These are phyloP conservation scores for Butorides virescens DNA, from an alignment of 2,113 vertebrate species.

Conservation along the genomic window DNA sequence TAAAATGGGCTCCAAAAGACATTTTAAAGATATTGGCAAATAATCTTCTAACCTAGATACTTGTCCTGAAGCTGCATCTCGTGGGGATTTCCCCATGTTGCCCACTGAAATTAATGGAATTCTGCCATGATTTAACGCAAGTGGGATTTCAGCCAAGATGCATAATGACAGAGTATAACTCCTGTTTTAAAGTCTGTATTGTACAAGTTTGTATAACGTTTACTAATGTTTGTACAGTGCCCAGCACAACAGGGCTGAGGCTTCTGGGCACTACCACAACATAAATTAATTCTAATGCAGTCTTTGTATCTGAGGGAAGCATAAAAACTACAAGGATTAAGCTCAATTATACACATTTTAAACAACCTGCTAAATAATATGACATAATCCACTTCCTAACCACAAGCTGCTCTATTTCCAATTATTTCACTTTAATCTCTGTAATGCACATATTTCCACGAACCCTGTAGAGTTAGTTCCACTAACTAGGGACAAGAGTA, in stretches of 20 bases:
- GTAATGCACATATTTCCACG: neutral
- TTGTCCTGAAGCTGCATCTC: neutral
- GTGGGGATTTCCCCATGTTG: neutral
- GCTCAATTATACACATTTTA: slow-evolving; percentile 55
- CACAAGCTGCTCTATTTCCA: slow-evolving; percentile 38
- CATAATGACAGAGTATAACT: neutral
- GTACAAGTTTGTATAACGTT: neutral
- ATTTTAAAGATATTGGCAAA: neutral
- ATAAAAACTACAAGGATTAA: slow-evolving; percentile 42
- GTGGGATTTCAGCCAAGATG: slow-evolving; percentile 18
- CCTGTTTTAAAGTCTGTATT: slow-evolving; percentile 8
- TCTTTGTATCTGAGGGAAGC: slow-evolving; percentile 13
- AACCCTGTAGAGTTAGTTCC: neutral
- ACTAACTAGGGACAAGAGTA: neutral
- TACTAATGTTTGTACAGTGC: neutral
- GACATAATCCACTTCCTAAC: slow-evolving; percentile 43
- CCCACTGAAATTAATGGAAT: neutral
- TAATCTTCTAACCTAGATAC: neutral
- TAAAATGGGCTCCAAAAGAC: neutral
- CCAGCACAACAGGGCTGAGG: slow-evolving; percentile 14
- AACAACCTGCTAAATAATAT: slow-evolving; percentile 27
- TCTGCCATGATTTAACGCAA: neutral
- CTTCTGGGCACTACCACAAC: slow-evolving; percentile 44
- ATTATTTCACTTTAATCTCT: slow-evolving; percentile 42
- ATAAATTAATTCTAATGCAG: slow-evolving; percentile 46